Evolutionary conservation across 2,797 vertebrate species (phyloP).

Genomic region (Florisuga fusca): DNA sequence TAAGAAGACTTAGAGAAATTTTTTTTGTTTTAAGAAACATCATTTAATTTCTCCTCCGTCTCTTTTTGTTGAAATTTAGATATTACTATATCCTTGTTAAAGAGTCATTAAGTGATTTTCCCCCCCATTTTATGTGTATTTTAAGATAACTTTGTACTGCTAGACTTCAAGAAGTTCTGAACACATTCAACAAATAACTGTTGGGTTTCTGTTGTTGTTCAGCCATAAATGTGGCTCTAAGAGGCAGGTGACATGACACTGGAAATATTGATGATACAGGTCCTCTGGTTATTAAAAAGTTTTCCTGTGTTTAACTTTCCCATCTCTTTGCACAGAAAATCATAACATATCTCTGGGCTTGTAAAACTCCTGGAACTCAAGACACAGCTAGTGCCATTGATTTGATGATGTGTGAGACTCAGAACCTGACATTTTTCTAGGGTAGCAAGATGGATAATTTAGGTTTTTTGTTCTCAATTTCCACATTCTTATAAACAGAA

Average conservation of each 20-base stretch:
- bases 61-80: not conserved
- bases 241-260: not conserved
- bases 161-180: not conserved
- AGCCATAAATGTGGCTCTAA: not conserved
- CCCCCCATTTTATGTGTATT: not conserved
- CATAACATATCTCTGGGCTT: slow-evolving; percentile 57
- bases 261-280: slow-evolving; percentile 27
- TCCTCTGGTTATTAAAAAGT: not conserved
- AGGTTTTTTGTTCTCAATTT: slow-evolving; percentile 34
- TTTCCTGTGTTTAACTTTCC: slow-evolving; percentile 49
- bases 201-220: not conserved
- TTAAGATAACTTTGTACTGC: not conserved
- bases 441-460: slow-evolving; percentile 41
- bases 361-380: slow-evolving; percentile 55
- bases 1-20: not conserved
- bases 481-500: slow-evolving; percentile 41
- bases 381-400: slow-evolving; percentile 51
- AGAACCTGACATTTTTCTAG: slow-evolving; percentile 67
- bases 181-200: not conserved
- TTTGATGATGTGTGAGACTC: slow-evolving; percentile 70
- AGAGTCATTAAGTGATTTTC: not conserved
- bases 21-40: not conserved
- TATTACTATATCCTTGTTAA: not conserved
- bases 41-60: not conserved
- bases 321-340: slow-evolving; percentile 41